These are phyloP conservation scores for Coronaproctus castanopsis DNA, from an alignment of 2,888 invertebrate species.

Conservation along the genomic window DNA sequence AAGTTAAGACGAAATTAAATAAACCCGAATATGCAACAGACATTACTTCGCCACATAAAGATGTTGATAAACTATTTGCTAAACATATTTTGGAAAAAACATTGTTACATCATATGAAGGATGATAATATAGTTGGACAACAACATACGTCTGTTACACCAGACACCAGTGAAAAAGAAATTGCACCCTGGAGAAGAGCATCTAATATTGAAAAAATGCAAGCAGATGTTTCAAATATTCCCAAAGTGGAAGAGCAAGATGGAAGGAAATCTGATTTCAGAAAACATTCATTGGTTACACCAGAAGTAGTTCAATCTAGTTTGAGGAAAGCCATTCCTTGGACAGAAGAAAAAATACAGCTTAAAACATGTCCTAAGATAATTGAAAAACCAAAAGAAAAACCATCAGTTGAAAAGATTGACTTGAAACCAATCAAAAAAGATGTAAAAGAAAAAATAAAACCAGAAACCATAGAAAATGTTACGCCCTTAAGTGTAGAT, in stretches of 20 bases:
- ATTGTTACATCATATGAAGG: constrained; percentile 8
- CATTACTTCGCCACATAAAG: background rate
- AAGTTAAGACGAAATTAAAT: background rate
- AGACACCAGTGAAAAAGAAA: constrained; percentile 36
- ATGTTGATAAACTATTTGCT: background rate
- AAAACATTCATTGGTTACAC: constrained; percentile 21
- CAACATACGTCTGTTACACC: background rate
- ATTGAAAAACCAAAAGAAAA: constrained; percentile 5
- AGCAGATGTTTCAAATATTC: constrained; percentile 21
- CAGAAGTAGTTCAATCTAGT: constrained; percentile 12
- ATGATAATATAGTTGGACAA: too few species aligned
- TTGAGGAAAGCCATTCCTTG: constrained; percentile 23
- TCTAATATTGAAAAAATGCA: too few species aligned
- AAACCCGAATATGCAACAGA: too few species aligned
- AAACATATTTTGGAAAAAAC: constrained; percentile 9
- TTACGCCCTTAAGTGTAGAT: too few species aligned
- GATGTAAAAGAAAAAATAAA: too few species aligned
- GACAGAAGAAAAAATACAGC: constrained; percentile 25
- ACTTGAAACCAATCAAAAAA: constrained; percentile 9
- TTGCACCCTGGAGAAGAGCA: too few species aligned
- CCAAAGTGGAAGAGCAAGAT: constrained; percentile 21
- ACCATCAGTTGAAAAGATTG: constrained; percentile 11
- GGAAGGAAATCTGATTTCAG: constrained; percentile 21
- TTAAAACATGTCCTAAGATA: constrained; percentile 21
- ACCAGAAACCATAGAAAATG: too few species aligned